Conservation (phyloP, 2,113 vertebrate genomes). For the Enhydra lutris region DNA sequence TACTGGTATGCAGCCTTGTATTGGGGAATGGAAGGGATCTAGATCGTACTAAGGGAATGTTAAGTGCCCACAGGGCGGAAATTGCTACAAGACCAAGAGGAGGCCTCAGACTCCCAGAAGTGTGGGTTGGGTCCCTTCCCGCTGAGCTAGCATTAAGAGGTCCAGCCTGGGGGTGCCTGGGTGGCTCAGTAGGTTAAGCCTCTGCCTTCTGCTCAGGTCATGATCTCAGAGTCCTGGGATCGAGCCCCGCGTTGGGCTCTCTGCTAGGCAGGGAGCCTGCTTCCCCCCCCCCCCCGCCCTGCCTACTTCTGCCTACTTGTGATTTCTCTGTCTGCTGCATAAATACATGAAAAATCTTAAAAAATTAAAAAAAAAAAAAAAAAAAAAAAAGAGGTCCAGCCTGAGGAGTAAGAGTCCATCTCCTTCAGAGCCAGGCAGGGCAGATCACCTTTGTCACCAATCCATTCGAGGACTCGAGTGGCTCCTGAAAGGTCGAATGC, state of each 20-base stretch:
- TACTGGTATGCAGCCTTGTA: not conserved
- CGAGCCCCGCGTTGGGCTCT: no score
- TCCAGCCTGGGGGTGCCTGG: no score
- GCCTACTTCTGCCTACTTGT: no score
- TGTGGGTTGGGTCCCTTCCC: not conserved
- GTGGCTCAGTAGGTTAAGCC: no score
- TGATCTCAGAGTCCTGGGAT: no score
- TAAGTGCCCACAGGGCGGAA: not conserved
- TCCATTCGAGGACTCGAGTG: slow-evolving; percentile 81
- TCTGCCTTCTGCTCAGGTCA: no score
- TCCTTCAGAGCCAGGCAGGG: not conserved
- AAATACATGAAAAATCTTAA: no score
- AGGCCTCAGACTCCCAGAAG: not conserved
- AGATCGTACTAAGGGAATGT: not conserved
- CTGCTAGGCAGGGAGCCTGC: no score
- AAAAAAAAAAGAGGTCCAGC: not conserved
- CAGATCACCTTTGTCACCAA: slow-evolving; percentile 72
- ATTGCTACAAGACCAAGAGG: not conserved
- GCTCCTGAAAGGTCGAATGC: slow-evolving; percentile 79
- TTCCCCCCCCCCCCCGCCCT: no score
- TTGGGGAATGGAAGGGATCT: not conserved
- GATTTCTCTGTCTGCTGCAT: no score
- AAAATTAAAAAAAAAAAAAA: no score
- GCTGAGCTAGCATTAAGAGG: not conserved
- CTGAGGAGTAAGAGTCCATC: not conserved